These are phyloP conservation scores for Paramormyrops hopkinsi DNA, from an alignment of 2,797 vertebrate species.

Conservation along the genomic window DNA sequence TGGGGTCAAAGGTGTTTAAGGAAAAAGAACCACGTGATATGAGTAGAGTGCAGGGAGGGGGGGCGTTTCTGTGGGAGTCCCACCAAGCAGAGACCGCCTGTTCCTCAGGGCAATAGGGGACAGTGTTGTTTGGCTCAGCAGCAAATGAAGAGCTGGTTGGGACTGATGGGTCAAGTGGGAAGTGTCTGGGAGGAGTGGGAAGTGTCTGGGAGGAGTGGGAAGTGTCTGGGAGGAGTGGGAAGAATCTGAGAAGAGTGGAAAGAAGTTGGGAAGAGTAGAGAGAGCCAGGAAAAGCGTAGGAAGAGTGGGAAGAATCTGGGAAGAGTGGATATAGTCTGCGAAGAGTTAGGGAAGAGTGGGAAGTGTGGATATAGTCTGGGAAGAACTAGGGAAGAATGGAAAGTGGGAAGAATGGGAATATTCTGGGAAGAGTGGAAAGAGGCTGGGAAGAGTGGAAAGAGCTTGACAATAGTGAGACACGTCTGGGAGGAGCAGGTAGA, in stretches of 20 bases:
- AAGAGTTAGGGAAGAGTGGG: background rate
- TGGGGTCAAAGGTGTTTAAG: background rate
- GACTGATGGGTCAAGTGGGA: slow-evolving; percentile 36
- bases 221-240: background rate
- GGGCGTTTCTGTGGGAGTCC: slow-evolving; percentile 42
- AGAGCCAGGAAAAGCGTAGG: background rate
- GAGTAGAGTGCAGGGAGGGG: background rate
- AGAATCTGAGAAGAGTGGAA: background rate
- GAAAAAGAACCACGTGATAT: background rate
- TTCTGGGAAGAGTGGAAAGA: background rate
- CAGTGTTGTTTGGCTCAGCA: slow-evolving; percentile 46
- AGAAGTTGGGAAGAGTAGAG: background rate
- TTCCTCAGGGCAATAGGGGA: background rate
- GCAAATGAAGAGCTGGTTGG: slow-evolving; percentile 46
- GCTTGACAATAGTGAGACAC: background rate
- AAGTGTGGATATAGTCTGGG: background rate
- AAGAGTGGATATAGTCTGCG: background rate
- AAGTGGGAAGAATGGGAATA: background rate
- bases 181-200: background rate
- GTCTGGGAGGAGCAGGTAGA: background rate
- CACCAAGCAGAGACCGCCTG: background rate
- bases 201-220: background rate
- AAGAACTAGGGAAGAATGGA: background rate
- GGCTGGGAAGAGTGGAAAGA: background rate
- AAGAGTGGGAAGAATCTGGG: background rate